Evolutionary conservation across 2,797 vertebrate genomes (phyloP).

Genomic region (Carapus acus): DNA sequence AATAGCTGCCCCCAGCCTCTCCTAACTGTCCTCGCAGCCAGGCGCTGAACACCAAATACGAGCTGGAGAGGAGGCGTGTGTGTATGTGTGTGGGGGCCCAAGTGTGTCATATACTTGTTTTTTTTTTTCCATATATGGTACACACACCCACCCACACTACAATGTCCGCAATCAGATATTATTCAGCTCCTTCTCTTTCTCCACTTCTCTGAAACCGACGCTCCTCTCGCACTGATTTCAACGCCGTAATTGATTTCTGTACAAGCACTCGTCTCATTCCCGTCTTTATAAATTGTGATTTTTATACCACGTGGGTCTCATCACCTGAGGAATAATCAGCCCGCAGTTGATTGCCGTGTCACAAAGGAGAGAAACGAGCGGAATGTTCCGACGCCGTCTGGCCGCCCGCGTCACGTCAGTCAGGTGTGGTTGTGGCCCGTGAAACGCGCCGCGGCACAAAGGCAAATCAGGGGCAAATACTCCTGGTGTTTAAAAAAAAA

Average conservation of each 20-base stretch:
- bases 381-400: too few relatives aligned
- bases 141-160: neutral
- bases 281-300: conserved; percentile 42
- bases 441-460: conserved; percentile 15
- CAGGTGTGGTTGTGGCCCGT: conserved; percentile 3
- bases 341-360: conserved; percentile 34
- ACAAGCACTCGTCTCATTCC: conserved; percentile 23
- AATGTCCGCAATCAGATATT: too few relatives aligned
- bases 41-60: conserved; percentile 57
- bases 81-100: conserved; percentile 13
- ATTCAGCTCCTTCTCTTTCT: conserved; percentile 9
- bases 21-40: conserved; percentile 37
- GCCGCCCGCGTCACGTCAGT: too few relatives aligned
- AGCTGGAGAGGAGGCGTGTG: conserved; percentile 43
- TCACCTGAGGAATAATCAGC: conserved; percentile 58
- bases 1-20: conserved; percentile 34
- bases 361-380: neutral
- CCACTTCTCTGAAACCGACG: conserved; percentile 10
- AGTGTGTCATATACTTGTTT: conserved; percentile 20
- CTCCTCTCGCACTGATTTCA: too few relatives aligned
- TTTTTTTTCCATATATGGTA: neutral
- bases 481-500: too few relatives aligned
- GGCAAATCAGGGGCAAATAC: conserved; percentile 20
- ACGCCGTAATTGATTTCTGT: too few relatives aligned
- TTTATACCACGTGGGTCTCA: conserved; percentile 27